These are phyloP conservation scores for Acholoe squamosa DNA, from an alignment of 2,888 invertebrate genomes.

Conservation along the genomic window DNA sequence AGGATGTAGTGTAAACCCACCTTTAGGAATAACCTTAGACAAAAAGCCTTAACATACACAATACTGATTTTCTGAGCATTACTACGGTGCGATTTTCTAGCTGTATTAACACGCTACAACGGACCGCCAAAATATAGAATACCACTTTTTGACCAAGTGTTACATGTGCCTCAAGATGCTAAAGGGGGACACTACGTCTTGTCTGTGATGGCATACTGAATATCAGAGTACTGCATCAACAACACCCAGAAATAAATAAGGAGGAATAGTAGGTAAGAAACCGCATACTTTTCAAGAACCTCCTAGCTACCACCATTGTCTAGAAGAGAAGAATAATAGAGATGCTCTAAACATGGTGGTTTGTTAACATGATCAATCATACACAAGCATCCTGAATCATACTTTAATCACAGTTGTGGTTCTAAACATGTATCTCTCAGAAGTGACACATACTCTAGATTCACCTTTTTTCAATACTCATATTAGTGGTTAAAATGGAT, in stretches of 20 bases:
- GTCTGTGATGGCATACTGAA: constrained; percentile 14
- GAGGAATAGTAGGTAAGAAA: constrained; percentile 2
- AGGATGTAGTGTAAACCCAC: background rate
- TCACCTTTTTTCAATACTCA: too few relatives aligned
- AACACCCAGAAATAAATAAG: constrained; percentile 16
- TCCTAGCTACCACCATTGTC: constrained; percentile 61
- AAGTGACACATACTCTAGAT: too few relatives aligned
- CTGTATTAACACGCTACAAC: constrained; percentile 15
- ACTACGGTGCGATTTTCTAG: constrained; percentile 12
- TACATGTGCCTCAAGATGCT: constrained; percentile 26
- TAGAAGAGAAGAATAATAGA: constrained; percentile 45
- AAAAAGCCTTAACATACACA: background rate
- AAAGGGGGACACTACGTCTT: background rate
- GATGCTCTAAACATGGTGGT: background rate
- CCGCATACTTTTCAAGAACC: constrained; percentile 60
- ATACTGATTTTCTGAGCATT: background rate
- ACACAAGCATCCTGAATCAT: background rate
- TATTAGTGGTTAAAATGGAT: too few relatives aligned
- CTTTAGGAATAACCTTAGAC: background rate
- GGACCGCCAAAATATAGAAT: constrained; percentile 18
- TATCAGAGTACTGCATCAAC: constrained; percentile 33
- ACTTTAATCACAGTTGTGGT: too few relatives aligned
- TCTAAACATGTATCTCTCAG: too few relatives aligned
- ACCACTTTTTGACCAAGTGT: background rate
- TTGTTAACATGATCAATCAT: background rate